A percentile compares a stretch with the other conserved stretches of the same genome.
These are phyloP conservation scores for Silurus asotus DNA, from an alignment of 2,113 vertebrate species.

Conservation along the genomic window DNA sequence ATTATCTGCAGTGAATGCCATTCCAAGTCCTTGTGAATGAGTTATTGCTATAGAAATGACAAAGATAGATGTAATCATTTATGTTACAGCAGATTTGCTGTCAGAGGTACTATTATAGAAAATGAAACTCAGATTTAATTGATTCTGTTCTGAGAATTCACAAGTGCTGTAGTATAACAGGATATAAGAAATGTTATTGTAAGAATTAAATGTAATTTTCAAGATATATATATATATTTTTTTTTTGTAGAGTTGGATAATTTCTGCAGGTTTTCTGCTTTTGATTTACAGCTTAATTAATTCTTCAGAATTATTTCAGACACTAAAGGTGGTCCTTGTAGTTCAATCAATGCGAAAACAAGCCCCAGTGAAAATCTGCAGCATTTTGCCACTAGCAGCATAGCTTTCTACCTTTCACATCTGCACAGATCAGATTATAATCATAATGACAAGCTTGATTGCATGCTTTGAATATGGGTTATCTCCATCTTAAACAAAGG, in stretches of 20 bases:
- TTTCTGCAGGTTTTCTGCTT: background rate
- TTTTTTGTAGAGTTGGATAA: background rate
- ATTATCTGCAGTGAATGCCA: background rate
- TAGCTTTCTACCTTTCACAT: background rate
- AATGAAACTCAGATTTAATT: slow-evolving; percentile 9
- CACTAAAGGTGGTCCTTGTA: background rate
- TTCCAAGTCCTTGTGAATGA: background rate
- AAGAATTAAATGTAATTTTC: background rate
- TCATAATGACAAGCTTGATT: background rate
- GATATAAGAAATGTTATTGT: background rate
- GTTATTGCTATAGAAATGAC: background rate
- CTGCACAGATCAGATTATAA: background rate
- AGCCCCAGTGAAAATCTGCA: background rate
- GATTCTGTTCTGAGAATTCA: background rate
- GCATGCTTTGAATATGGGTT: background rate
- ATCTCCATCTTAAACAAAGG: background rate
- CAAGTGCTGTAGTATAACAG: background rate
- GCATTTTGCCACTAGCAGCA: background rate
- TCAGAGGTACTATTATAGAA: background rate
- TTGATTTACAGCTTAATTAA: background rate
- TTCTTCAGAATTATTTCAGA: background rate
- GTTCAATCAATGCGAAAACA: background rate
- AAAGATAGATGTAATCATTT: background rate
- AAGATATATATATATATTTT: too few relatives aligned
- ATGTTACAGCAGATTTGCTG: slow-evolving; percentile 1